Evolutionary conservation across 2,797 vertebrate genomes (phyloP), one percentile per base, ranked within the genome.

Genomic region (Lutjanus argentimaculatus): DNA sequence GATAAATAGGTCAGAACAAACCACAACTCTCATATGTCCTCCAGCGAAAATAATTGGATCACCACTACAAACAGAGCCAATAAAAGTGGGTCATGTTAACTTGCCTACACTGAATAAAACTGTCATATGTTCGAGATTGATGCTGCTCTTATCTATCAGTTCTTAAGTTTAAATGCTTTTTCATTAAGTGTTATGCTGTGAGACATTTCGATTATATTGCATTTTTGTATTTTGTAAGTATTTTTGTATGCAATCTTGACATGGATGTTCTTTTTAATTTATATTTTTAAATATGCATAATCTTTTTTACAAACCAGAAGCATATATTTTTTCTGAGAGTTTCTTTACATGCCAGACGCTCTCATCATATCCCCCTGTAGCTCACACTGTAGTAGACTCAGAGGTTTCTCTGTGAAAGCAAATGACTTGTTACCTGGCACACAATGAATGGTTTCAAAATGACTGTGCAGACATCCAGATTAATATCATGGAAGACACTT

Each of bases 401-500:
- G 15, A 56, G 9, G n/a, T 19, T 21, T 57, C 21, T 48, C 7
- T 70, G 4, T 46, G 7, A 70, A 16, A 36, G 55, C 16, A 48
- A 51, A 49, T 36, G 16, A 22, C 36, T 30, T 19, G 36, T 7
- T 74, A 62, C 59, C 51, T 36, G 14, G 4, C 6, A 6, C 30
- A 36, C 30, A 36, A 36, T 36, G 30, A 36, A 36, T 36, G 4
- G 30, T 36, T 36, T 51, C 58, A 3, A 51, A 46, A 69, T 55
- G 7, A 68, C 46, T 69, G 30, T 25, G 21, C 19, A 65, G 48
- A 86, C 51, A 75, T 65, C 11, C 43, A 49, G n/a, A 55, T 16
- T 76, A 0, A 73, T 51, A 80, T 80, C 67, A 53, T 42, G 25
- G 13, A 8, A 13, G 57, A 77, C 13, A 67, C 55, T 19, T 61